Evolutionary conservation across 2,888 invertebrate species (phyloP).

Genomic region (Noctua fimbriata): DNA sequence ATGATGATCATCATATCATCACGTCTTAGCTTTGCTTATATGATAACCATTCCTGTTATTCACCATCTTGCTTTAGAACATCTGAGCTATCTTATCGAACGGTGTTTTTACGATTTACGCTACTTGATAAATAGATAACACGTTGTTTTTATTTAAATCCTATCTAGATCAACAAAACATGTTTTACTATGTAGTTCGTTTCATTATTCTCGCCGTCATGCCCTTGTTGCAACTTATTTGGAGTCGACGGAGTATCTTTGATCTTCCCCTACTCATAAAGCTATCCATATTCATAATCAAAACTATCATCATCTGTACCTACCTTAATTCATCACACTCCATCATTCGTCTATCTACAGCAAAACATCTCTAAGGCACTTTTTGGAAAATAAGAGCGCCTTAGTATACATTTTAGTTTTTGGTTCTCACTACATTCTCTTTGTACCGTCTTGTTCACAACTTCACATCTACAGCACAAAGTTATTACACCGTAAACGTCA

Average conservation of each 20-base stretch:
- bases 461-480: slow-evolving; percentile 2
- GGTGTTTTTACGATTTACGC: not conserved
- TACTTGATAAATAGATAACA: slow-evolving; percentile 4
- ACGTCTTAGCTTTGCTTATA: not conserved
- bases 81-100: slow-evolving; percentile 1
- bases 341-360: not conserved
- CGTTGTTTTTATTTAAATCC: slow-evolving; percentile 5
- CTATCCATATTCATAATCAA: not conserved
- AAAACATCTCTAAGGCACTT: not conserved
- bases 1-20: not conserved
- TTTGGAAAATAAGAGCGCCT: not conserved
- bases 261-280: not conserved
- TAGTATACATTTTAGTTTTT: not conserved
- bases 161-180: not conserved
- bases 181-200: not conserved
- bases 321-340: too few species aligned
- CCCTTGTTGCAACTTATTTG: not conserved
- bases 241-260: not conserved
- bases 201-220: not conserved
- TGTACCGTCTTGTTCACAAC: not conserved
- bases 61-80: not conserved
- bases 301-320: not conserved
- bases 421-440: not conserved
- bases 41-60: not conserved
- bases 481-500: slow-evolving; percentile 27